These are phyloP conservation scores for Gerris lacustris DNA, from an alignment of 2,888 invertebrate genomes.

Conservation along the genomic window DNA sequence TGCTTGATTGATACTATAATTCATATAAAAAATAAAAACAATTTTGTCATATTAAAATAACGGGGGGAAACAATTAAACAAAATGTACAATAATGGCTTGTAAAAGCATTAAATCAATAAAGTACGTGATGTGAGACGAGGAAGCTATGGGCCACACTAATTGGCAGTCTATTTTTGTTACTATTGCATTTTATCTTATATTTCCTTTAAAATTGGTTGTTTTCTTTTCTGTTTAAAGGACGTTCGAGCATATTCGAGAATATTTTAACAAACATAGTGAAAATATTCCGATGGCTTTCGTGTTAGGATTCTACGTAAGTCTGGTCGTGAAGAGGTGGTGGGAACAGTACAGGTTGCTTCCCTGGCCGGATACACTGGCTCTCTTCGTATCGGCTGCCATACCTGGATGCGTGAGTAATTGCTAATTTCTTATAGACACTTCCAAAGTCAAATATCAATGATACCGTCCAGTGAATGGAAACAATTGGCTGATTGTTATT, in stretches of 20 bases:
- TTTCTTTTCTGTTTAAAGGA: slow-evolving; percentile 40
- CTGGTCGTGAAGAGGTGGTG: slow-evolving; percentile 88
- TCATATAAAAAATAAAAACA: too few relatives aligned
- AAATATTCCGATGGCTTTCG: slow-evolving; percentile 89
- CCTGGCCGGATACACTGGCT: slow-evolving; percentile 87
- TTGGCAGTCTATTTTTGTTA: not conserved
- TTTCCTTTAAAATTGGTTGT: not conserved
- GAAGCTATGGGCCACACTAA: too few relatives aligned
- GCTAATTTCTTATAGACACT: not conserved
- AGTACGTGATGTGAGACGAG: too few relatives aligned
- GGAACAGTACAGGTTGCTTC: slow-evolving; percentile 84
- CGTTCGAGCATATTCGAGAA: slow-evolving; percentile 71
- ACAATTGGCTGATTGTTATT: too few relatives aligned
- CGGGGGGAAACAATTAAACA: too few relatives aligned
- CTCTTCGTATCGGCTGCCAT: slow-evolving; percentile 84
- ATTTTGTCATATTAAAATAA: too few relatives aligned
- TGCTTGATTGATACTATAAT: too few relatives aligned
- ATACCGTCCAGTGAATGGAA: too few relatives aligned
- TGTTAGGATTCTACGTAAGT: slow-evolving; percentile 87
- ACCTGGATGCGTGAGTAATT: slow-evolving; percentile 69
- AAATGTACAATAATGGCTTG: too few relatives aligned
- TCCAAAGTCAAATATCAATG: too few relatives aligned
- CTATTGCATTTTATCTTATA: not conserved
- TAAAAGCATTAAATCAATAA: too few relatives aligned
- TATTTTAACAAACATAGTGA: slow-evolving; percentile 82